Base-by-base conservation (phyloP, 2,797 vertebrate genomes). In the Dicrostonyx torquatus region DNA sequence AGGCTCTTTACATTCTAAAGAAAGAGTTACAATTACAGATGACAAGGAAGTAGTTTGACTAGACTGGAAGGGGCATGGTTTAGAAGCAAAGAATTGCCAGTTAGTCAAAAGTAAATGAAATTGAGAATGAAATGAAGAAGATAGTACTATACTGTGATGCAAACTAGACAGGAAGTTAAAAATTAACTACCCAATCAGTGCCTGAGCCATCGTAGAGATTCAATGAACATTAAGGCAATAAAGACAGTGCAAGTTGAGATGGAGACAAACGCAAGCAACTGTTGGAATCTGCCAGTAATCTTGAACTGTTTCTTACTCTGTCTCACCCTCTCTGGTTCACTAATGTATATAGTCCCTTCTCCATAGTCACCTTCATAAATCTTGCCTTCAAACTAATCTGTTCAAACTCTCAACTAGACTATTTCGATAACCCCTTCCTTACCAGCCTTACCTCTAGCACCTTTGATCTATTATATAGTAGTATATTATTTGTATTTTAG, bases 91-190 rank as follows among this genome's bases (percentile, higher is more conserved):
- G 34, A 94, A 86, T 93, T n/a, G 79, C n/a, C 45, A 89, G 26
- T 70, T 76, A 87, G 22, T 70, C 68, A 86, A 62, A 70, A 91
- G 76, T 40, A 34, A 93, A 45, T 12, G 22, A 43, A 73, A 40
- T 31, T 29, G 53, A 93, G 68, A 96, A 82, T 80, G 4, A 94
- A 97, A 76, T 55, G 26, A 20, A 90, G 43, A 85, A 70, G 11
- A 55, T 3, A 94, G 91, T 20, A 58, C 55, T 58, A 3, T 73
- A n/a, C 64, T 40, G 70, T 48, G 83, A 68, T 77, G 31, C 29
- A 92, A 96, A 87, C 8, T 82, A 87, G 24, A 90, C 18, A 89
- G 80, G n/a, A 76, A 95, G 26, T 92, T 87, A 94, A 58, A 91
- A 94, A 91, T 64, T 75, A 94, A 87, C 43, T 29, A 34, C 79